phyloP scores from a whole-genome alignment of 2,113 vertebrate genomes.

The Alaudala cheleensis region DNA sequence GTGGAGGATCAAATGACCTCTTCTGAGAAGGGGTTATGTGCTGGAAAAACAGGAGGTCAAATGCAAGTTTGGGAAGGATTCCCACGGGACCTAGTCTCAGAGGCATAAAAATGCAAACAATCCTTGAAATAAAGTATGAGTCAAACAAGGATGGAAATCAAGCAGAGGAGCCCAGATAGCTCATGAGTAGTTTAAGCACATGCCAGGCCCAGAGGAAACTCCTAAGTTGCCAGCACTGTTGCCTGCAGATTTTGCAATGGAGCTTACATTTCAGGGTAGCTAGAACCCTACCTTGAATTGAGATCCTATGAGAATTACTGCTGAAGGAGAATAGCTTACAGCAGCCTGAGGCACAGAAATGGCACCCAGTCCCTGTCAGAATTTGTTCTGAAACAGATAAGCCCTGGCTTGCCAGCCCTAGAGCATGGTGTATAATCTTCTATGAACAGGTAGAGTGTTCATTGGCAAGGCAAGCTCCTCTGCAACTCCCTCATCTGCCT shows the following conservation, averaged over 20 bases:
- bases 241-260: slow-evolving; percentile 54
- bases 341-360: slow-evolving; percentile 4
- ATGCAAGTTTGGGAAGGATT: slow-evolving; percentile 25
- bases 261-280: not conserved
- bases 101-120: slow-evolving; percentile 66
- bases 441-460: not conserved
- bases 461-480: not conserved
- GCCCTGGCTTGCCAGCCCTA: slow-evolving; percentile 43
- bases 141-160: slow-evolving; percentile 62
- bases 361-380: not conserved
- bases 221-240: not conserved
- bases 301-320: not conserved
- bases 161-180: slow-evolving; percentile 28
- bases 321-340: not conserved
- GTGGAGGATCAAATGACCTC: slow-evolving; percentile 20
- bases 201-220: slow-evolving; percentile 60
- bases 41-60: slow-evolving; percentile 42
- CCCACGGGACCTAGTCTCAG: slow-evolving; percentile 58
- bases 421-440: not conserved
- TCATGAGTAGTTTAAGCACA: slow-evolving; percentile 33
- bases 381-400: slow-evolving; percentile 25
- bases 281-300: not conserved
- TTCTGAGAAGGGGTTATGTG: not conserved
- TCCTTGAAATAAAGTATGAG: slow-evolving; percentile 51
- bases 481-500: not conserved